These are phyloP conservation scores for Charadrius vociferus DNA, from an alignment of 2,113 vertebrate genomes.

Conservation along the genomic window DNA sequence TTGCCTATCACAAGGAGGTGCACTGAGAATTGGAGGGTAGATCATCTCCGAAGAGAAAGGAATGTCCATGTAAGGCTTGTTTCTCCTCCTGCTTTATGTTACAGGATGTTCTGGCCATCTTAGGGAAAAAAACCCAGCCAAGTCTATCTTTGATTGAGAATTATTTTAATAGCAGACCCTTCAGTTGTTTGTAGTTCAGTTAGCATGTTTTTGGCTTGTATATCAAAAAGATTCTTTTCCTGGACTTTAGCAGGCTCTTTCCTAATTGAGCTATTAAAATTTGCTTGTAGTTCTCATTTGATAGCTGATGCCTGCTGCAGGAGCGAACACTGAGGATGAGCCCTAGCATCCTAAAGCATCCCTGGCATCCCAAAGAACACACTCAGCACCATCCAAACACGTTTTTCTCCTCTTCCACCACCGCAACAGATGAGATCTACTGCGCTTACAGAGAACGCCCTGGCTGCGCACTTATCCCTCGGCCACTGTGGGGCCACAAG, in stretches of 20 bases:
- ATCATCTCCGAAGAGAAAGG: neutral
- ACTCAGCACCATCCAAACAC: neutral
- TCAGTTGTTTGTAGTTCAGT: constrained; percentile 19
- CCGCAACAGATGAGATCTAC: accelerated
- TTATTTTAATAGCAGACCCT: neutral
- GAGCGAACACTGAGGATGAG: neutral
- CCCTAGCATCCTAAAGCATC: no score
- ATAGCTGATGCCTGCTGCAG: neutral
- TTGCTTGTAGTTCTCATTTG: neutral
- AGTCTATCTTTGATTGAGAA: neutral
- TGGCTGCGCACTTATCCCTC: accelerated
- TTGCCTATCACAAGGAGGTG: neutral
- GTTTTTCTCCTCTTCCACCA: neutral
- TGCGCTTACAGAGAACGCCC: accelerated
- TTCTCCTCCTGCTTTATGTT: constrained; percentile 22
- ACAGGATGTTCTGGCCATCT: constrained; percentile 50
- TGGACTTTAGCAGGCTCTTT: neutral
- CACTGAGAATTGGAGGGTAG: neutral
- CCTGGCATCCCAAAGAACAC: no score
- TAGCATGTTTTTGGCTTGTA: neutral
- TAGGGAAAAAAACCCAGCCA: neutral
- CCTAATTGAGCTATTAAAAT: neutral
- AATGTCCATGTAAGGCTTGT: constrained; percentile 55
- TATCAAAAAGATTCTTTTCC: neutral
- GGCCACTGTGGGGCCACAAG: accelerated